These are phyloP conservation scores for Synergus japonicus DNA, from an alignment of 2,888 invertebrate genomes.

Conservation along the genomic window DNA sequence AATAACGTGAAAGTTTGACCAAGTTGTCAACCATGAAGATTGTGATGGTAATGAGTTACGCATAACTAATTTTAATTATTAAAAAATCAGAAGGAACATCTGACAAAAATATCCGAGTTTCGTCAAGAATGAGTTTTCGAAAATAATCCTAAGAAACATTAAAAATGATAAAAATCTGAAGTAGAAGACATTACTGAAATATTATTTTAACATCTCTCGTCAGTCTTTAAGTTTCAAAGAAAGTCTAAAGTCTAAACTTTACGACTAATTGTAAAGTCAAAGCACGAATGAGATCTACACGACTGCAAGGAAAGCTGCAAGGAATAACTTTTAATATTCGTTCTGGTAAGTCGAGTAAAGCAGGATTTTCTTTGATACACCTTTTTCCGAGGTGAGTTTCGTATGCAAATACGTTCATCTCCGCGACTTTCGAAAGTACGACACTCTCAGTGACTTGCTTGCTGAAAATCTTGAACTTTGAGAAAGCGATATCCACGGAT, in stretches of 20 bases:
- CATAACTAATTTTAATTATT: constrained; percentile 22
- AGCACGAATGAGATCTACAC: constrained; percentile 49
- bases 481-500: constrained; percentile 47
- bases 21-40: constrained; percentile 38
- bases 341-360: constrained; percentile 49
- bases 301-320: constrained; percentile 45
- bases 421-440: constrained; percentile 54
- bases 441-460: constrained; percentile 51
- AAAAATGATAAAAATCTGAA: not conserved
- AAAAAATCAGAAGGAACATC: not conserved
- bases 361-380: constrained; percentile 48
- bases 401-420: constrained; percentile 56
- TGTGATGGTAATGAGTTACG: constrained; percentile 34
- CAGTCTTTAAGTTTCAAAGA: not conserved
- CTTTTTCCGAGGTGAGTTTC: constrained; percentile 50
- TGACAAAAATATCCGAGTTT: no score
- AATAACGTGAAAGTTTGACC: constrained; percentile 39
- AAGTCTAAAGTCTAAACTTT: constrained; percentile 47
- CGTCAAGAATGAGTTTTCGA: no score
- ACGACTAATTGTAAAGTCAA: constrained; percentile 53
- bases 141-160: not conserved
- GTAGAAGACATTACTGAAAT: not conserved
- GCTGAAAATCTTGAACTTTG: constrained; percentile 50
- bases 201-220: not conserved
- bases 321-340: constrained; percentile 56